Percentiles rank a stretch among this genome's conserved stretches.
These are phyloP conservation scores for Dreissena rostriformis DNA, from an alignment of 1,140 invertebrate genomes.

Conservation along the genomic window DNA sequence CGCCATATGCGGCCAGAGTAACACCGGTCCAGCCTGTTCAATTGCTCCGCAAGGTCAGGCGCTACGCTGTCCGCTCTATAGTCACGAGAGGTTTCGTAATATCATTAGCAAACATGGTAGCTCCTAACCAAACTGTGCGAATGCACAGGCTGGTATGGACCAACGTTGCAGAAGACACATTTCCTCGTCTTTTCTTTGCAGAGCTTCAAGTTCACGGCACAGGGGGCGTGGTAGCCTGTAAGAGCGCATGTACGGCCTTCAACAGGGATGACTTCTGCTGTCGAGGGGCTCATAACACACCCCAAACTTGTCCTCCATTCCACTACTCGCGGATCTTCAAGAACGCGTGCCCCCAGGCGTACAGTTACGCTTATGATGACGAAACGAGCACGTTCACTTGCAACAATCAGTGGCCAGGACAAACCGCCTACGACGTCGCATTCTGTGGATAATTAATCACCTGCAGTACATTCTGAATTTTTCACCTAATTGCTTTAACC, in stretches of 20 bases:
- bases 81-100: too few relatives aligned
- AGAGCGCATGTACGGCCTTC: slow-evolving; percentile 83
- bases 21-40: too few relatives aligned
- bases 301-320: slow-evolving; percentile 82
- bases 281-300: slow-evolving; percentile 81
- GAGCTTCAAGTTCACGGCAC: slow-evolving; percentile 79
- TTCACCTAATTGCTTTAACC: too few relatives aligned
- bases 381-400: slow-evolving; percentile 59
- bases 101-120: too few relatives aligned
- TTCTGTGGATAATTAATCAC: slow-evolving; percentile 27
- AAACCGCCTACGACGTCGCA: slow-evolving; percentile 9
- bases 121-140: too few relatives aligned
- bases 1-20: too few relatives aligned
- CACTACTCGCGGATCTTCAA: slow-evolving; percentile 84
- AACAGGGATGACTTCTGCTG: slow-evolving; percentile 84
- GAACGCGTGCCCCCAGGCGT: slow-evolving; percentile 80
- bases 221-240: slow-evolving; percentile 81
- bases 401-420: background rate
- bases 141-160: too few relatives aligned
- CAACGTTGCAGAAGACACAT: too few relatives aligned
- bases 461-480: too few relatives aligned
- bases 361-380: slow-evolving; percentile 63
- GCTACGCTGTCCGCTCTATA: too few relatives aligned
- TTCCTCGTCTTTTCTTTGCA: slow-evolving; percentile 3
- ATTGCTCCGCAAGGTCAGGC: too few relatives aligned